Conservation (phyloP, 2,113 vertebrate genomes). For the Cololabis saira region DNA sequence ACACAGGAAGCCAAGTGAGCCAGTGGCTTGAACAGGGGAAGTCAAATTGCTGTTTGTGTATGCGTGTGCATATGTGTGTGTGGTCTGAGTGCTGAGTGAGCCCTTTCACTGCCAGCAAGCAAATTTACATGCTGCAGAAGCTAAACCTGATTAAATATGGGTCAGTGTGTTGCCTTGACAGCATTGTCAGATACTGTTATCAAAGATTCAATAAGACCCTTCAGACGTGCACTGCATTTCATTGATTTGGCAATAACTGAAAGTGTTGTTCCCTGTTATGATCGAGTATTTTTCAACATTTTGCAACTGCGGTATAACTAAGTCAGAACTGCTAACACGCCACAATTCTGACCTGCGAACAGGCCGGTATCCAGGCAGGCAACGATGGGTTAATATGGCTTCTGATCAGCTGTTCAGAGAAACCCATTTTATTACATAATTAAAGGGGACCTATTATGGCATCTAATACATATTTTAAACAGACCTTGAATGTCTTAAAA, state of each 20-base stretch:
- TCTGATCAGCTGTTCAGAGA: no score
- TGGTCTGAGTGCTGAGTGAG: conserved; percentile 67
- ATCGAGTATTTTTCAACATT: no score
- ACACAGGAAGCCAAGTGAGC: conserved; percentile 69
- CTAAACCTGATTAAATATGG: conserved; percentile 50
- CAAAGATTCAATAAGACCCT: background rate
- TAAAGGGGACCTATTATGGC: no score
- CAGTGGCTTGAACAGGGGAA: conserved; percentile 75
- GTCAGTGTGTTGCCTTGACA: conserved; percentile 18
- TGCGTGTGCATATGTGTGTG: conserved; percentile 51
- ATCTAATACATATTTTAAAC: no score
- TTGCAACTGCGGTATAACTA: no score
- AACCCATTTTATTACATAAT: no score
- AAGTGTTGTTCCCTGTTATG: background rate
- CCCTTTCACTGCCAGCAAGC: conserved; percentile 44
- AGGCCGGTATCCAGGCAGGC: no score
- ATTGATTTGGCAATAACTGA: background rate
- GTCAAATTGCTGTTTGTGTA: conserved; percentile 51
- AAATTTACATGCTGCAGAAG: conserved; percentile 49
- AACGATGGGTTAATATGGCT: no score
- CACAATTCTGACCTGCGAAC: no score
- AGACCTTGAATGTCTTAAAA: no score
- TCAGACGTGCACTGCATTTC: background rate
- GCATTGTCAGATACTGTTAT: background rate
- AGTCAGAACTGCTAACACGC: no score